These are phyloP conservation scores for Paradisaea rubra DNA, from an alignment of 2,113 vertebrate genomes.

Conservation along the genomic window DNA sequence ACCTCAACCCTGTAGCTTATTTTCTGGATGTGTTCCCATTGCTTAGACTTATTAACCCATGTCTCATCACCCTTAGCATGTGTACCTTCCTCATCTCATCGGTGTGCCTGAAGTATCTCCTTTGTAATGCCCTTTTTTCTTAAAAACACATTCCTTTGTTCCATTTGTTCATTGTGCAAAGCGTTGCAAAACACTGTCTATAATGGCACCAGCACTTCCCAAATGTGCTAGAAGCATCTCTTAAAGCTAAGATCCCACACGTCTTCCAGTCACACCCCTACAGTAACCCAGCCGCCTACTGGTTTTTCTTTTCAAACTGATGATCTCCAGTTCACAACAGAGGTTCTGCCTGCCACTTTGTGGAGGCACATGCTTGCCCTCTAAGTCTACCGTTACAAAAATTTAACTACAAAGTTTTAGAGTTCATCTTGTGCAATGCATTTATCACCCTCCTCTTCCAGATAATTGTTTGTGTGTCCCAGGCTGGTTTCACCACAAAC, in stretches of 20 bases:
- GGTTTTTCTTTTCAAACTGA: neutral
- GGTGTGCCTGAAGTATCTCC: neutral
- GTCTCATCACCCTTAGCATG: neutral
- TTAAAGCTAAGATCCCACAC: neutral
- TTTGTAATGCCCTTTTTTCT: neutral
- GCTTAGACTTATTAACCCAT: neutral
- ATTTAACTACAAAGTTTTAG: neutral
- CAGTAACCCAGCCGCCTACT: neutral
- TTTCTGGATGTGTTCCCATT: neutral
- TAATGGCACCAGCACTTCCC: neutral
- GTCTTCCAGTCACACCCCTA: neutral
- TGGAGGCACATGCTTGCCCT: neutral
- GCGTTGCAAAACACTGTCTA: neutral
- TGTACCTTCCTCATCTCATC: neutral
- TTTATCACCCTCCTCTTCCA: neutral
- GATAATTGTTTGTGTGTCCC: neutral
- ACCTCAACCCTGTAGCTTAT: neutral
- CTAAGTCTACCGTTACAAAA: neutral
- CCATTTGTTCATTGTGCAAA: neutral
- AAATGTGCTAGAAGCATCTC: neutral
- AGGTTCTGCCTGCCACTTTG: neutral
- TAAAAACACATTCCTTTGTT: neutral
- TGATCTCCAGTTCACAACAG: neutral
- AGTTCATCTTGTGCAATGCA: neutral
- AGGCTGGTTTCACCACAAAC: neutral